These are phyloP conservation scores for Eremobia ochroleuca DNA, from an alignment of 2,888 invertebrate species.

Conservation along the genomic window DNA sequence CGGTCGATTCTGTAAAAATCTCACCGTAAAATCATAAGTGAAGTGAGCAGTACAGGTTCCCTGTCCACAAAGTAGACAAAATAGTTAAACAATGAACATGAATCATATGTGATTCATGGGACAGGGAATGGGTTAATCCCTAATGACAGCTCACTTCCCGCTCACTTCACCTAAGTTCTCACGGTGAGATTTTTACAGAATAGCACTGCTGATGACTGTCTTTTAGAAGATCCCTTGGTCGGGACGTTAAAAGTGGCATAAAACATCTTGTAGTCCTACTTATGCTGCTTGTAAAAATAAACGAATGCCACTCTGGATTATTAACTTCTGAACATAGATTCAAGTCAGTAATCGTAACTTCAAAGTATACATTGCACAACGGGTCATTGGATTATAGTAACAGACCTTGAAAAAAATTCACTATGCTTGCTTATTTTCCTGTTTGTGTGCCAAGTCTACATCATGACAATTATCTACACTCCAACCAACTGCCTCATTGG, in stretches of 20 bases:
- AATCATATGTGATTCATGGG: too few relatives aligned
- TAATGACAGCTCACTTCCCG: too few relatives aligned
- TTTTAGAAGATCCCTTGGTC: not conserved
- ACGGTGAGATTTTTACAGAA: too few relatives aligned
- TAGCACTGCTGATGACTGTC: not conserved
- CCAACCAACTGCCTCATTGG: not conserved
- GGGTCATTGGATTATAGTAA: not conserved
- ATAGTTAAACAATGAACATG: too few relatives aligned
- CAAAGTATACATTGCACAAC: constrained; percentile 4
- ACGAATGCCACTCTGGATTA: not conserved
- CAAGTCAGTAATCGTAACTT: not conserved
- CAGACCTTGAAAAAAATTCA: not conserved
- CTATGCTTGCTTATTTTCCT: not conserved
- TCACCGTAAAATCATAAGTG: too few relatives aligned
- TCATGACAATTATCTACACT: not conserved
- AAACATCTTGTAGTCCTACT: not conserved
- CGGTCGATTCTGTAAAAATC: too few relatives aligned
- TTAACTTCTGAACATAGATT: not conserved
- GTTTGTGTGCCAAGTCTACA: not conserved
- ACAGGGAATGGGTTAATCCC: too few relatives aligned
- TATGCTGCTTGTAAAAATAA: not conserved
- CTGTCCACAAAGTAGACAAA: too few relatives aligned
- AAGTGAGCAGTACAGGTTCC: too few relatives aligned
- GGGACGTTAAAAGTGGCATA: constrained; percentile 5
- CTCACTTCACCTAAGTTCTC: too few relatives aligned